Percentiles rank a stretch among this genome's conserved stretches.
Evolutionary conservation across 2,797 vertebrate genomes (phyloP).

Genomic region (Labroides dimidiatus): DNA sequence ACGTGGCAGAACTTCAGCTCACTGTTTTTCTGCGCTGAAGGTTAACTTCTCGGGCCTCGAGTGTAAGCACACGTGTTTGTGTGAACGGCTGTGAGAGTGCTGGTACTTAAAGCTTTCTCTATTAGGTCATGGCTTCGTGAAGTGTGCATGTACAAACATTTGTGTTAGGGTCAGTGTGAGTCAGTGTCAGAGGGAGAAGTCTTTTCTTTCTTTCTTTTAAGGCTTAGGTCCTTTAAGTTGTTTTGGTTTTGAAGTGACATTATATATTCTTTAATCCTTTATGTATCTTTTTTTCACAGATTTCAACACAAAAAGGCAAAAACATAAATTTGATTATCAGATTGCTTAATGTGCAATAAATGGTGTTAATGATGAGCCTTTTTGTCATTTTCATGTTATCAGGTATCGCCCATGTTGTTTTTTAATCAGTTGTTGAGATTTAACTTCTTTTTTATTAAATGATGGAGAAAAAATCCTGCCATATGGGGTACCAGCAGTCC

Average conservation of each 20-base stretch:
- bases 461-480: too few relatives aligned
- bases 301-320: too few relatives aligned
- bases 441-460: too few relatives aligned
- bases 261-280: not conserved
- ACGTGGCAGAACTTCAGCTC: constrained; percentile 40
- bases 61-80: constrained; percentile 16
- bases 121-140: constrained; percentile 1
- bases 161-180: constrained; percentile 5
- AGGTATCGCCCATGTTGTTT: too few relatives aligned
- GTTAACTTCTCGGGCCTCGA: constrained; percentile 23
- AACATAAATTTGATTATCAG: too few relatives aligned
- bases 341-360: too few relatives aligned
- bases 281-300: not conserved
- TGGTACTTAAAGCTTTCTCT: not conserved
- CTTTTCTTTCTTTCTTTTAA: not conserved
- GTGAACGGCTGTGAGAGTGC: constrained; percentile 8
- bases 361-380: too few relatives aligned
- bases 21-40: constrained; percentile 33
- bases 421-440: too few relatives aligned
- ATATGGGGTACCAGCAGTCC: too few relatives aligned
- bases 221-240: not conserved
- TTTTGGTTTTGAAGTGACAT: not conserved
- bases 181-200: not conserved
- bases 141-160: constrained; percentile 9
- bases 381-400: too few relatives aligned